Evolutionary conservation across 2,888 invertebrate species (phyloP), one percentile per base, ranked within the genome.

Genomic region (Yponomeuta evonymella): DNA sequence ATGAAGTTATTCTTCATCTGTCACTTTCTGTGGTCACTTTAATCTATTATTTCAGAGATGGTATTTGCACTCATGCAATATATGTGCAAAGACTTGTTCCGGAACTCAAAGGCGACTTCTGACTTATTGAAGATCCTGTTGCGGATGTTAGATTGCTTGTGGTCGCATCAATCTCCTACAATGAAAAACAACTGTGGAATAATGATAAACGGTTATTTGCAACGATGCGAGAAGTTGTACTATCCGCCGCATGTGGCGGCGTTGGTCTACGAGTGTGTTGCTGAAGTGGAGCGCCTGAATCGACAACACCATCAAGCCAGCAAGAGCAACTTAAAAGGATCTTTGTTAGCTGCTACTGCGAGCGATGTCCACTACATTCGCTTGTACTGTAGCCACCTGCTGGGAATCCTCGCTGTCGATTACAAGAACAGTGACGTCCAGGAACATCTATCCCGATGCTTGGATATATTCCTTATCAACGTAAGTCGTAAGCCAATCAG

Each of bases 161-260:
- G 87, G 84, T 70, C 75, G 5, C 75, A 79, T 30, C 82, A 85
- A 23, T 71, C 72, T 29, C 80, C 77, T 69, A 79, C 79, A 10
- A 83, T 84, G 74, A 86, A 83, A 73, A 82, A 86, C 67, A 93
- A 93, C 77, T 89, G 90, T 76, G 76, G 82, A 64, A 92, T 92
- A 48, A 90, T 92, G 89, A 79, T 92, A 8, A 85, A 80, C 72
- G 83, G 90, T 70, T 92, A 89, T 73, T 76, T 91, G 67, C 81
- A 83, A 36, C 80, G 89, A 36, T 87, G 88, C 74, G 81, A 83
- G 66, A 86, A 86, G 36, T 76, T 80, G 70, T 87, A 82, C 74
- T 92, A 92, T 72, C 85, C 91, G 2, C 87, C 90, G 0, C 75
- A 78, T 51, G 85, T 90, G 1, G 88, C 86, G 1, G 87, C 83